phyloP scores from a whole-genome alignment of 2,113 vertebrate species.

The Prochilodus magdalenae region DNA sequence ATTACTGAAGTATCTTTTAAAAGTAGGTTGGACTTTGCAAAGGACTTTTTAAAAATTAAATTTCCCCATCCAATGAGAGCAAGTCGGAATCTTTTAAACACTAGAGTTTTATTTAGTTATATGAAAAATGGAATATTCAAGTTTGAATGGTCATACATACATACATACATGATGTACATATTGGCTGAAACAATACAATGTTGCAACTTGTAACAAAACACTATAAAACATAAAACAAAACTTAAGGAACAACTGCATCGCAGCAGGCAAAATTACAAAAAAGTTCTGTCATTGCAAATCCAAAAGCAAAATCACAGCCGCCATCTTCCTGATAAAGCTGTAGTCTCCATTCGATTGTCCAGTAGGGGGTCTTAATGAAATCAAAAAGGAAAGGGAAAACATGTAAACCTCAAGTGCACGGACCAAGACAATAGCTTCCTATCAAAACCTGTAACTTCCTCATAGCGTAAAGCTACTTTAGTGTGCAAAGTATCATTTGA shows the following conservation, averaged over 20 bases:
- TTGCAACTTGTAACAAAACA: conserved; percentile 19
- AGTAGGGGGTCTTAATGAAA: conserved; percentile 92
- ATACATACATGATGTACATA: background rate
- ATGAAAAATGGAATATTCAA: background rate
- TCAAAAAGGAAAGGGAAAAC: conserved; percentile 90
- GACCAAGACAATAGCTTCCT: conserved; percentile 37
- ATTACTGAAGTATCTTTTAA: background rate
- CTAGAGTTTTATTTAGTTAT: conserved; percentile 42
- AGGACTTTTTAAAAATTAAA: no score
- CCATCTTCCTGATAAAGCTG: conserved; percentile 92
- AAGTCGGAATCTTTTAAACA: conserved; percentile 46
- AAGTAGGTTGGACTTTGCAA: no score
- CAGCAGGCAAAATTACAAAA: conserved; percentile 17
- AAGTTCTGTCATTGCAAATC: conserved; percentile 44
- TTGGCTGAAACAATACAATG: conserved; percentile 22
- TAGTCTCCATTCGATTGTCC: conserved; percentile 88
- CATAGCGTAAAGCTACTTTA: background rate
- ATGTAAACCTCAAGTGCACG: conserved; percentile 83
- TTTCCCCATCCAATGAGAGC: conserved; percentile 38
- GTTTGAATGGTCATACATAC: conserved; percentile 6
- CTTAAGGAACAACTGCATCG: conserved; percentile 6
- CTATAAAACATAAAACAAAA: conserved; percentile 5
- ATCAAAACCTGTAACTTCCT: conserved; percentile 13
- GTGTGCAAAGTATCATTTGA: background rate
- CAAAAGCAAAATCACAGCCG: conserved; percentile 58